Evolutionary conservation across 2,113 vertebrate species (phyloP).

Genomic region (Xiphophorus hellerii): DNA sequence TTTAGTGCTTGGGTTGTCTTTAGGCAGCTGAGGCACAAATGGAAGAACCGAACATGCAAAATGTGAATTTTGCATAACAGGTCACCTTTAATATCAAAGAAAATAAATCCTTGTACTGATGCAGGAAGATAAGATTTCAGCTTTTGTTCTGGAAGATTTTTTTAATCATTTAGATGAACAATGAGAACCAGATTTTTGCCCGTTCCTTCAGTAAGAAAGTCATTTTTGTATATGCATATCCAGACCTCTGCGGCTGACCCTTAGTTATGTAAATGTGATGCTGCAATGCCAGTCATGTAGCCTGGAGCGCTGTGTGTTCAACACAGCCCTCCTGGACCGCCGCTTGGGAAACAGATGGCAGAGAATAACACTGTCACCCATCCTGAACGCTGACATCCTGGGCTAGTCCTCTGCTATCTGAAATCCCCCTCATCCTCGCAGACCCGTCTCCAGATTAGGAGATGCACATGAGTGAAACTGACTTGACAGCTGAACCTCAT

Average conservation of each 20-base stretch:
- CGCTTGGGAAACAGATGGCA: constrained; percentile 82
- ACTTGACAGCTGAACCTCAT: constrained; percentile 70
- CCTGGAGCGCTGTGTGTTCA: constrained; percentile 56
- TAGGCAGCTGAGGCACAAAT: too few relatives aligned
- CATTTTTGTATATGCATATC: constrained; percentile 16
- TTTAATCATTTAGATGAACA: constrained; percentile 48
- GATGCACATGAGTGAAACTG: constrained; percentile 71
- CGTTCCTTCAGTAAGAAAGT: not conserved
- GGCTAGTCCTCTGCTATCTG: constrained; percentile 63
- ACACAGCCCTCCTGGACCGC: constrained; percentile 70
- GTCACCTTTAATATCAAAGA: constrained; percentile 28
- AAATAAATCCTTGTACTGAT: constrained; percentile 54
- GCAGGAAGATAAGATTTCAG: constrained; percentile 52
- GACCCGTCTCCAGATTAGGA: constrained; percentile 72
- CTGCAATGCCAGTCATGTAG: constrained; percentile 46
- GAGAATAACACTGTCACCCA: constrained; percentile 77
- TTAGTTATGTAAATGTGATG: constrained; percentile 37
- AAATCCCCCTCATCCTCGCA: constrained; percentile 60
- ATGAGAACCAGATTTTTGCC: constrained; percentile 36
- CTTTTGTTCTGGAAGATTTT: constrained; percentile 35
- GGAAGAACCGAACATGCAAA: too few relatives aligned
- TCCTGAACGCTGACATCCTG: constrained; percentile 74
- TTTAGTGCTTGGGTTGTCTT: too few relatives aligned
- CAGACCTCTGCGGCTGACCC: constrained; percentile 33
- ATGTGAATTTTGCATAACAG: not conserved